Conservation (phyloP, 2,113 vertebrate species). For the Myrmecophaga tridactyla region DNA sequence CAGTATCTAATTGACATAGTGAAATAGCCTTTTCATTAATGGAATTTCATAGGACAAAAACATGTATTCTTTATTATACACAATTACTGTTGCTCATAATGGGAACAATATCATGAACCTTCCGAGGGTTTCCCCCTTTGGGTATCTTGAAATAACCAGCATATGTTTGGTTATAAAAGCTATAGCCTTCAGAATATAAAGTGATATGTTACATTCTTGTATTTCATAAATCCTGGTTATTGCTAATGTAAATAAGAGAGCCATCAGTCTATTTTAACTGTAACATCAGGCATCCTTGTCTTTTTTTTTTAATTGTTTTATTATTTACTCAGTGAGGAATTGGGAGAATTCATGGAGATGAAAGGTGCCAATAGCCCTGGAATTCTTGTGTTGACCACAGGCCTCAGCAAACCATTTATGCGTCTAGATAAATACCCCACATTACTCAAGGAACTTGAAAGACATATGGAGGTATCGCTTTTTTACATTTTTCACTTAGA, state of each 20-base stretch:
- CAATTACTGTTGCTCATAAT: background rate
- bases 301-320: constrained; percentile 1
- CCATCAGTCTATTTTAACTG: background rate
- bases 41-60: background rate
- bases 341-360: constrained; percentile 98
- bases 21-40: background rate
- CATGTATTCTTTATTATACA: background rate
- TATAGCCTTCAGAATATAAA: background rate
- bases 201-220: background rate
- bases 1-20: background rate
- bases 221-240: background rate
- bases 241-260: background rate
- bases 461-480: constrained; percentile 96
- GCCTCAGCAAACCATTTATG: constrained; percentile 99
- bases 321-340: constrained; percentile 87
- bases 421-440: constrained; percentile 98
- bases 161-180: too few relatives aligned
- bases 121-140: background rate
- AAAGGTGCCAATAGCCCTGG: constrained; percentile 94
- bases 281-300: constrained; percentile 14
- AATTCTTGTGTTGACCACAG: constrained; percentile 95
- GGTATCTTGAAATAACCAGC: background rate
- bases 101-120: fast-evolving
- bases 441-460: constrained; percentile 97
- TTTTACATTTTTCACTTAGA: background rate